Percentiles rank a stretch among this genome's conserved stretches.
Conservation (phyloP, 1,140 invertebrate species). For the Drosophila azteca region DNA sequence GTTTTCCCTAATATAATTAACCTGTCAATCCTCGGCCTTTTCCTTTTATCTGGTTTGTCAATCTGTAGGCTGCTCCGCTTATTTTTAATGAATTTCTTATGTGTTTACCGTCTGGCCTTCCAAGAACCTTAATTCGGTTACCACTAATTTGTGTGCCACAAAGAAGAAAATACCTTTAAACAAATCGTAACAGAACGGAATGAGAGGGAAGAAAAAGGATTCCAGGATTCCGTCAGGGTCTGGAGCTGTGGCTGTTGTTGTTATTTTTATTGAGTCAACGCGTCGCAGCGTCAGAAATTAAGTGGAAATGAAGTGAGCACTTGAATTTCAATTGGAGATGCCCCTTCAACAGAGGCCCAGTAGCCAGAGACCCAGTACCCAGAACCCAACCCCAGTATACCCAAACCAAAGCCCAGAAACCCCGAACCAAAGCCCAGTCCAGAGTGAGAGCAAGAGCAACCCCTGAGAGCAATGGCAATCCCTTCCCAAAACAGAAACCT, state of each 20-base stretch:
- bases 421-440: conserved; percentile 9
- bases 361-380: too few species aligned
- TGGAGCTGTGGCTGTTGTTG: conserved; percentile 22
- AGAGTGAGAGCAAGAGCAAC: conserved; percentile 24
- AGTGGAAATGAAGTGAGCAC: conserved; percentile 61
- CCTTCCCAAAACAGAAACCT: conserved; percentile 10
- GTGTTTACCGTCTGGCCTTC: too few species aligned
- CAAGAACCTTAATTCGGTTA: too few species aligned
- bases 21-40: too few species aligned
- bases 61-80: too few species aligned
- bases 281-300: conserved; percentile 56
- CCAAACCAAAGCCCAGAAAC: not conserved
- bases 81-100: too few species aligned
- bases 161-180: too few species aligned
- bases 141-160: too few species aligned
- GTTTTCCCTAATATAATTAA: too few species aligned
- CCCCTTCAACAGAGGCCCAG: conserved; percentile 6
- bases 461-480: conserved; percentile 4
- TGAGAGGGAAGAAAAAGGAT: not conserved
- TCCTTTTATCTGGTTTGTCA: too few species aligned
- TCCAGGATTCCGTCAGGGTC: not conserved
- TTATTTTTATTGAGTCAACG: conserved; percentile 47
- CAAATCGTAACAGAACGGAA: too few species aligned
- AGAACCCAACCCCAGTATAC: not conserved
- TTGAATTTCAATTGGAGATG: conserved; percentile 63